phyloP scores from a whole-genome alignment of 2,797 vertebrate species.

The Corythornis leucogaster region DNA sequence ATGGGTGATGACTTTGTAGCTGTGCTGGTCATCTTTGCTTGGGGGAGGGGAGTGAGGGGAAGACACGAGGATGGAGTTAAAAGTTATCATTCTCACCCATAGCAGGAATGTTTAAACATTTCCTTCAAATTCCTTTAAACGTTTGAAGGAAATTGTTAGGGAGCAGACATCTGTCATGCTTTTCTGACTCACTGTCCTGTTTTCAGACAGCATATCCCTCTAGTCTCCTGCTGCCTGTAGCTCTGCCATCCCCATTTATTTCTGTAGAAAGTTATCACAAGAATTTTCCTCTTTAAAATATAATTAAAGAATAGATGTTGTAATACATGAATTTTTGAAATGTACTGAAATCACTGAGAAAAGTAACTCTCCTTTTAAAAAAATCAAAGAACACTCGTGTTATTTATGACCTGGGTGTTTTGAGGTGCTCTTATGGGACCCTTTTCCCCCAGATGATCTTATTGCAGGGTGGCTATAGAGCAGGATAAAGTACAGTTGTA shows the following conservation, averaged over 20 bases:
- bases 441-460: background rate
- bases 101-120: background rate
- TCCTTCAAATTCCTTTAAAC: background rate
- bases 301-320: background rate
- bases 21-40: background rate
- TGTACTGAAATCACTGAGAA: background rate
- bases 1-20: background rate
- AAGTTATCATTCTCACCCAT: background rate
- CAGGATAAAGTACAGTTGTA: background rate
- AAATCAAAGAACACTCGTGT: background rate
- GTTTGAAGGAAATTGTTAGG: background rate
- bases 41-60: background rate
- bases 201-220: background rate
- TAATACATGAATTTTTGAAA: background rate
- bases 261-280: background rate
- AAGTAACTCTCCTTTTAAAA: background rate
- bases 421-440: background rate
- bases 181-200: constrained; percentile 39
- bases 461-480: background rate
- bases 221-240: background rate
- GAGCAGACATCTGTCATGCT: background rate
- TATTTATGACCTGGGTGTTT: background rate
- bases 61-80: background rate
- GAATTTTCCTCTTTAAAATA: background rate
- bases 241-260: background rate